Conservation (phyloP, 2,113 vertebrate genomes). For the Corapipo altera region DNA sequence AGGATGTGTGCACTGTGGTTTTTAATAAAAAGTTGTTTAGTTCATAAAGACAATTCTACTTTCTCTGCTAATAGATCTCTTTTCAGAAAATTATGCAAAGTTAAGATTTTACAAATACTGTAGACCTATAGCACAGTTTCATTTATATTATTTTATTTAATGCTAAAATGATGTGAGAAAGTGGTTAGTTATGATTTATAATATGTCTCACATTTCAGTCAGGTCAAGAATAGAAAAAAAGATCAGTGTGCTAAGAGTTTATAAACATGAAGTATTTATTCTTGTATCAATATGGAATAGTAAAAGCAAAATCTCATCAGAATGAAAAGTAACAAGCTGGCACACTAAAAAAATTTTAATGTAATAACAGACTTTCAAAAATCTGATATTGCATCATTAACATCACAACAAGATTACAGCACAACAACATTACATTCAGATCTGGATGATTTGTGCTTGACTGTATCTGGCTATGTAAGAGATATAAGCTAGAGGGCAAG, state of each 20-base stretch:
- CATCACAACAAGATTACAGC: slow-evolving; percentile 64
- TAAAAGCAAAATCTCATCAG: slow-evolving; percentile 67
- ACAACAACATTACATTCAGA: slow-evolving; percentile 56
- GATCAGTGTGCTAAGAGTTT: background rate
- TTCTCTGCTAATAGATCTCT: background rate
- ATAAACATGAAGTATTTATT: slow-evolving; percentile 40
- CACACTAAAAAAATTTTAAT: slow-evolving; percentile 55
- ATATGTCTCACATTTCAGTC: background rate
- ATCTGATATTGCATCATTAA: slow-evolving; percentile 64
- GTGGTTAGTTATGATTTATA: background rate
- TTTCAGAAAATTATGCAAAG: background rate
- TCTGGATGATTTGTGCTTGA: slow-evolving; percentile 23
- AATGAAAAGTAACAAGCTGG: slow-evolving; percentile 43
- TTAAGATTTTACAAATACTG: background rate
- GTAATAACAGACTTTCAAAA: slow-evolving; percentile 50
- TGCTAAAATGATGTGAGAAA: background rate
- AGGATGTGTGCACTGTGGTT: background rate
- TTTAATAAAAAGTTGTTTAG: background rate
- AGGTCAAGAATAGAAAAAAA: slow-evolving; percentile 17
- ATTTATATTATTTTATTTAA: background rate
- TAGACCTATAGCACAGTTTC: background rate
- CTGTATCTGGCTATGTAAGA: slow-evolving; percentile 24
- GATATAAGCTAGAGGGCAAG: background rate
- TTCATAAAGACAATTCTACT: background rate
- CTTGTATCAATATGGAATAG: slow-evolving; percentile 36